Percentiles rank a stretch among this genome's conserved stretches.
Evolutionary conservation across 2,888 invertebrate genomes (phyloP).

Genomic region (Chalcis sispes): DNA sequence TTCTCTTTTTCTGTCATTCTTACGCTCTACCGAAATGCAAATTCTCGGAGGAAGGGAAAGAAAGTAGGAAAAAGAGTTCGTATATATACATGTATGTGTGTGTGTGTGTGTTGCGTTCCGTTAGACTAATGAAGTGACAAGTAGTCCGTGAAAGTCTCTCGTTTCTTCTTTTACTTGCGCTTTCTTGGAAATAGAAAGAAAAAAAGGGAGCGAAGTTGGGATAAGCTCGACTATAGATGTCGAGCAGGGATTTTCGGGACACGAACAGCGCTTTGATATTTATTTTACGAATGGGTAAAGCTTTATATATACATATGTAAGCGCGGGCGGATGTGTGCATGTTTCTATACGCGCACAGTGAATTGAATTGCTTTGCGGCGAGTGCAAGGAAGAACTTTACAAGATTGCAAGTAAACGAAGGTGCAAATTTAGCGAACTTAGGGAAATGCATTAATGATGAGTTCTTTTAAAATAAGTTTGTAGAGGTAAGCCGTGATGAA

Average conservation of each 20-base stretch:
- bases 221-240: constrained; percentile 15
- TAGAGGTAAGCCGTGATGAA: too few species aligned
- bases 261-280: constrained; percentile 18
- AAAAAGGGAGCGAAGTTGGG: too few species aligned
- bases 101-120: too few species aligned
- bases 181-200: not conserved
- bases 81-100: too few species aligned
- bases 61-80: not conserved
- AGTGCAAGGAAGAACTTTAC: too few species aligned
- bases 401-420: too few species aligned
- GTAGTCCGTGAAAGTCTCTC: constrained; percentile 11
- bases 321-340: not conserved
- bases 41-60: constrained; percentile 13
- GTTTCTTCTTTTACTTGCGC: too few species aligned
- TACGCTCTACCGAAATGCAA: constrained; percentile 12
- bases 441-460: too few species aligned
- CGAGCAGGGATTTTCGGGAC: not conserved
- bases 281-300: too few species aligned
- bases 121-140: constrained; percentile 44
- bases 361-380: constrained; percentile 12
- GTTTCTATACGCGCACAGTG: not conserved
- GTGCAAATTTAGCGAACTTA: too few species aligned
- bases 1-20: not conserved
- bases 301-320: too few species aligned
- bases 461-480: too few species aligned